Percentiles rank a stretch among this genome's conserved stretches.
These are phyloP conservation scores for Lasioglossum figueresi DNA, from an alignment of 2,888 invertebrate genomes.

Conservation along the genomic window DNA sequence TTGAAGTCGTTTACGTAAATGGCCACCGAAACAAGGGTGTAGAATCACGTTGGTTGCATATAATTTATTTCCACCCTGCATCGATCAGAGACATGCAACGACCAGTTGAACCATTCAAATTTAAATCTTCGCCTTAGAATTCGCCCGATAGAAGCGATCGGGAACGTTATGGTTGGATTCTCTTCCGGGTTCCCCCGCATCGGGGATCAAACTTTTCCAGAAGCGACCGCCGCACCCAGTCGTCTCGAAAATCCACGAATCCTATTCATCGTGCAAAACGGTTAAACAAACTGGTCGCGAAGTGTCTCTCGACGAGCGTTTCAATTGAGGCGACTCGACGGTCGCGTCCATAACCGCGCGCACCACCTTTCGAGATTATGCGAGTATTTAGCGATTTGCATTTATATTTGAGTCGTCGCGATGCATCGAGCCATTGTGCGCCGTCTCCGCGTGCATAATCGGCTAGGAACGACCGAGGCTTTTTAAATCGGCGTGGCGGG, in stretches of 20 bases:
- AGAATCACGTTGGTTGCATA: too few relatives aligned
- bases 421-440: conserved; percentile 39
- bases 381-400: conserved; percentile 67
- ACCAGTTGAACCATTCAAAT: not conserved
- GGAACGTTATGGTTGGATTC: not conserved
- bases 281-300: conserved; percentile 4
- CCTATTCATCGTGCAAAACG: not conserved
- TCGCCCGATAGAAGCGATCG: not conserved
- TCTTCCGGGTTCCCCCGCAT: not conserved
- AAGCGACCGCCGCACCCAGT: not conserved
- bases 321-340: conserved; percentile 31
- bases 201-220: not conserved
- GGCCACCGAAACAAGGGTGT: too few relatives aligned
- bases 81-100: not conserved
- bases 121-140: not conserved
- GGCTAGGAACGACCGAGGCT: not conserved
- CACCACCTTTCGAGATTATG: conserved; percentile 49
- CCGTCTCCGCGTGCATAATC: conserved; percentile 27
- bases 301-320: not conserved
- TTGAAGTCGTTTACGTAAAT: too few relatives aligned
- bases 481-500: not conserved
- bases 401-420: conserved; percentile 64
- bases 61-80: too few relatives aligned
- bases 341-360: conserved; percentile 51
- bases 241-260: conserved; percentile 6